These are phyloP conservation scores for Pyrrhia umbra DNA, from an alignment of 2,888 invertebrate genomes.

Conservation along the genomic window DNA sequence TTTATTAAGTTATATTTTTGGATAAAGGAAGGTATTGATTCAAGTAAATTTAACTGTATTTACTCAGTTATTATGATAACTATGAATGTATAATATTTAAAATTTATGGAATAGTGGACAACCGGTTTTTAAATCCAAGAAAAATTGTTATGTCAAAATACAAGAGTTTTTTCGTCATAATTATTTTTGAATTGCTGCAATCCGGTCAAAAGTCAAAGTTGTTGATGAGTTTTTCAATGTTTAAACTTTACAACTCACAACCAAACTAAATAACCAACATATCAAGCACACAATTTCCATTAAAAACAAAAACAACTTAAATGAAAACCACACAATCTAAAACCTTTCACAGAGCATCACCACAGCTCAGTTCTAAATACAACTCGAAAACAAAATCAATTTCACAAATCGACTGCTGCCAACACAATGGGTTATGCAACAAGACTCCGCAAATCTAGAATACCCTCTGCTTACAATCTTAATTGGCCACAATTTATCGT, in stretches of 20 bases:
- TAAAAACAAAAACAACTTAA: neutral
- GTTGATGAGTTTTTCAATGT: neutral
- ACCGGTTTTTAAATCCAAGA: too few relatives aligned
- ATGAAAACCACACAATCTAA: neutral
- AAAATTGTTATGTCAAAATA: too few relatives aligned
- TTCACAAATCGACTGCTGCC: conserved; percentile 33
- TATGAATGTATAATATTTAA: too few relatives aligned
- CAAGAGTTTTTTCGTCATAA: too few relatives aligned
- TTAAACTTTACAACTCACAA: neutral
- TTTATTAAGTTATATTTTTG: too few relatives aligned
- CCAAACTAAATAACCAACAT: neutral
- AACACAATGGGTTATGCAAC: conserved; percentile 41
- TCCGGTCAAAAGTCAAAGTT: too few relatives aligned
- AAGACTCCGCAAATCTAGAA: conserved; percentile 45
- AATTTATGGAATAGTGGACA: too few relatives aligned
- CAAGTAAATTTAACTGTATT: too few relatives aligned
- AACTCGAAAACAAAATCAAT: conserved; percentile 43
- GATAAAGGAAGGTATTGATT: too few relatives aligned
- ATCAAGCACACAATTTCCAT: neutral
- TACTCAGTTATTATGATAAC: too few relatives aligned
- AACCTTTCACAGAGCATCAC: neutral
- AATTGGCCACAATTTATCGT: conserved; percentile 72
- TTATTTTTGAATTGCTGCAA: too few relatives aligned
- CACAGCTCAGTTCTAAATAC: neutral
- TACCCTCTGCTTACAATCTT: conserved; percentile 64